Evolutionary conservation across 2,797 vertebrate genomes (phyloP), one percentile per base, ranked within the genome.

Genomic region (Schizothorax lantsangensis): DNA sequence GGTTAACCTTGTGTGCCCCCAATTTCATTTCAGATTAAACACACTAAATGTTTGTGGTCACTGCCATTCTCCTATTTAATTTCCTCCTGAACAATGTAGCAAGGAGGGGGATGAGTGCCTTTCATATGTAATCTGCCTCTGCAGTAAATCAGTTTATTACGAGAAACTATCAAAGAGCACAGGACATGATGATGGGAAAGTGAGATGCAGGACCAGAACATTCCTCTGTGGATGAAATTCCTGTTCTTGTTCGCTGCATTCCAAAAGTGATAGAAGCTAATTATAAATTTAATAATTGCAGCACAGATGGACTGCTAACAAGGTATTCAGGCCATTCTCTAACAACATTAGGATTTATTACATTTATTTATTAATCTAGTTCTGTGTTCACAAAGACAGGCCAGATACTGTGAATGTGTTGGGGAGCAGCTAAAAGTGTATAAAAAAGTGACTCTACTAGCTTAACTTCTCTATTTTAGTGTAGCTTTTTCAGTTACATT

Each of bases 1-100:
- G 77, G 57, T 89, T 88, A 84, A 90, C 87, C 88, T 87, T 81
- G 47, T 83, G 45, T 88, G 89, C 88, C 86, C 88, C 86, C 84
- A 89, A 90, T 89, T 89, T 86, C 14, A 83, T 84, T 89, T 81
- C 64, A 73, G 88, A 88, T 89, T 90, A 88, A 85, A 88, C 81
- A 74, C 81, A 79, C 73, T 79, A 45, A 71, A 87, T 84, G 45
- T 81, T 57, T 86, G 69, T 69, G 79, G 84, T 64, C 81, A 36
- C 33, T 83, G 69, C 40, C 66, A 59, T 84, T 59, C 77, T 84
- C 40, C 40, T 52, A 52, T 90, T 90, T 88, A 74, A 84, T 87
- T 86, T 88, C 74, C 82, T 73, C 15, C 59, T 79, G 77, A 83
- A 84, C 68, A 64, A 83, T 83, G 71, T 57, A 49, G 15, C 38